These are phyloP conservation scores for Elegia similella DNA, from an alignment of 2,888 invertebrate species.

Conservation along the genomic window DNA sequence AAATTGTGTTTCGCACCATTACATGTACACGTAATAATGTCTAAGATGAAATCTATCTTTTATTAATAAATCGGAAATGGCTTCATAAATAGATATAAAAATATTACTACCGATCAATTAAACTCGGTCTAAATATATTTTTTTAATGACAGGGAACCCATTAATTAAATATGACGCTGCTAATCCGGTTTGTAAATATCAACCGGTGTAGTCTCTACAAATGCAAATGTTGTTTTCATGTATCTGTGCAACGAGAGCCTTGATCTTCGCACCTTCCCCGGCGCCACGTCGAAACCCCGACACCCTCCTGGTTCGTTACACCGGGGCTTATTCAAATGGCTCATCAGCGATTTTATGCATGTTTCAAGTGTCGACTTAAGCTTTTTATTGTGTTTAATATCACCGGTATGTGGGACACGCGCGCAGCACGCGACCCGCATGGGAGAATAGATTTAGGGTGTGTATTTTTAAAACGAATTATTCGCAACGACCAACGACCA, in stretches of 20 bases:
- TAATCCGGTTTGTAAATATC: conserved; percentile 66
- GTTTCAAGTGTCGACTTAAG: conserved; percentile 57
- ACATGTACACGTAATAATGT: background rate
- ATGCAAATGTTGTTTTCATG: conserved; percentile 51
- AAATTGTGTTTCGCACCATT: background rate
- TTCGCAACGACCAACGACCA: conserved; percentile 57
- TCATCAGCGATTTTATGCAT: conserved; percentile 50
- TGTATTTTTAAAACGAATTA: conserved; percentile 44
- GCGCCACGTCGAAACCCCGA: conserved; percentile 28
- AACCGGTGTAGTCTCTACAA: conserved; percentile 58
- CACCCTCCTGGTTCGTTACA: conserved; percentile 39
- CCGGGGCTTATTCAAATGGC: conserved; percentile 40
- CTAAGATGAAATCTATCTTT: background rate
- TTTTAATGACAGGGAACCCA: conserved; percentile 15
- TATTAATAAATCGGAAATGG: background rate
- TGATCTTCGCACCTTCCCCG: conserved; percentile 66
- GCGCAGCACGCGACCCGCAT: conserved; percentile 76
- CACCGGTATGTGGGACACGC: conserved; percentile 75
- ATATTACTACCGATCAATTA: background rate
- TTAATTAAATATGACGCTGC: conserved; percentile 26
- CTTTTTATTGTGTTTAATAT: conserved; percentile 66
- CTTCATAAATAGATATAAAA: background rate
- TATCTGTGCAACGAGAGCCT: conserved; percentile 48
- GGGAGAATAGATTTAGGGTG: conserved; percentile 38
- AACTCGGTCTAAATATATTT: conserved; percentile 18